These are phyloP conservation scores for Muscina levida DNA, from an alignment of 2,888 invertebrate genomes.

Conservation along the genomic window DNA sequence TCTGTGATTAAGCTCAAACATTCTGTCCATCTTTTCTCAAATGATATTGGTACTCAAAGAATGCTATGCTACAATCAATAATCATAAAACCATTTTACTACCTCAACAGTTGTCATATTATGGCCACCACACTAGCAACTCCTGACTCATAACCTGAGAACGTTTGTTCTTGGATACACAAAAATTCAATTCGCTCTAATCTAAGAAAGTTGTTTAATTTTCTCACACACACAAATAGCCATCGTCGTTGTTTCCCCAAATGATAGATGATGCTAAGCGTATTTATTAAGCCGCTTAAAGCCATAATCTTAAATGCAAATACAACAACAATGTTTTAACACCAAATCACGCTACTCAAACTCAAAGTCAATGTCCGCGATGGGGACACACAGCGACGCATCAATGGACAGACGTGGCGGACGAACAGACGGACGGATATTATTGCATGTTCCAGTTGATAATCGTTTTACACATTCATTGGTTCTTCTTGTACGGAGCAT, in stretches of 20 bases:
- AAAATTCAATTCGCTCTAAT: too few species aligned
- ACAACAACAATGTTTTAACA: conserved; percentile 31
- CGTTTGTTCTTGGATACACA: too few species aligned
- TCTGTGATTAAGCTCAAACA: too few species aligned
- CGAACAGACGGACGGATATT: conserved; percentile 3
- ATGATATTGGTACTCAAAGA: too few species aligned
- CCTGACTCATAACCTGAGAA: conserved; percentile 30
- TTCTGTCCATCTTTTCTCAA: too few species aligned
- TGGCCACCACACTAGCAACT: neutral
- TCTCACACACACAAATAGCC: conserved; percentile 1
- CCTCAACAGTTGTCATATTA: too few species aligned
- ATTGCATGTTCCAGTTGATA: conserved; percentile 35
- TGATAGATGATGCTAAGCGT: conserved; percentile 53
- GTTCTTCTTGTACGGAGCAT: neutral
- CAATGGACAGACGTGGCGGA: neutral
- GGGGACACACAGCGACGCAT: too few species aligned
- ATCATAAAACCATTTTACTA: too few species aligned
- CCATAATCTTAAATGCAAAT: conserved; percentile 62
- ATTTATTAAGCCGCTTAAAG: conserved; percentile 57
- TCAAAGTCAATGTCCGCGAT: conserved; percentile 30
- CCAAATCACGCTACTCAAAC: conserved; percentile 22
- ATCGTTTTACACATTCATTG: conserved; percentile 36
- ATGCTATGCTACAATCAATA: too few species aligned
- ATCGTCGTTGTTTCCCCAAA: conserved; percentile 41
- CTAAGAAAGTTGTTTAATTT: conserved; percentile 27